Conservation (phyloP, 37 sponge, comb jelly and placozoan genomes). For the Axinella damicornis region DNA sequence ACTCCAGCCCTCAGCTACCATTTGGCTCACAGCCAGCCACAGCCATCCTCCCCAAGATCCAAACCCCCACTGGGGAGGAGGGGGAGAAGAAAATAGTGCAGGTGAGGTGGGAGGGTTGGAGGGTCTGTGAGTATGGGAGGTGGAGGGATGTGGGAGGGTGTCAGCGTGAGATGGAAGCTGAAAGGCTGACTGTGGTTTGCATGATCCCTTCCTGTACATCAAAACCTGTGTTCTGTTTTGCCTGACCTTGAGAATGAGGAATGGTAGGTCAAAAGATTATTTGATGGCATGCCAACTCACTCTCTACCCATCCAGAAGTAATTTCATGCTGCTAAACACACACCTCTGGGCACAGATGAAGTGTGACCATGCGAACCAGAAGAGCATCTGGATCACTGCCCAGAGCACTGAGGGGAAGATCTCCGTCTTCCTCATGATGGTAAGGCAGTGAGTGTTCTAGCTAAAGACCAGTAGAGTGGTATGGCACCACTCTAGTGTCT, state of each 20-base stretch:
- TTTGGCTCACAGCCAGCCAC: constrained; percentile 11
- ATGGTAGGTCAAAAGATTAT: too few relatives aligned
- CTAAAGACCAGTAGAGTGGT: background rate
- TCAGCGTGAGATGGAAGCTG: background rate
- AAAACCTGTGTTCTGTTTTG: too few relatives aligned
- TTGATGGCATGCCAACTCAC: too few relatives aligned
- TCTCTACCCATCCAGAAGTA: constrained; percentile 45
- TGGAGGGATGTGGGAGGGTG: background rate
- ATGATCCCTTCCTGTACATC: too few relatives aligned
- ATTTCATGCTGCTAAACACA: constrained; percentile 79
- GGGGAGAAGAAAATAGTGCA: constrained; percentile 66
- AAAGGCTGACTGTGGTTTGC: background rate
- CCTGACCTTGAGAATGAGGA: too few relatives aligned
- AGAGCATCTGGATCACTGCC: constrained; percentile 76
- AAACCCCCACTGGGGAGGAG: constrained; percentile 65
- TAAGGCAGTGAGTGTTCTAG: too few relatives aligned
- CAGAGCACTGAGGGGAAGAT: constrained; percentile 47
- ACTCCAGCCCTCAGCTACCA: background rate
- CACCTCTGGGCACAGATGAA: constrained; percentile 84
- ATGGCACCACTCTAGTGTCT: background rate
- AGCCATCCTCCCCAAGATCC: constrained; percentile 45
- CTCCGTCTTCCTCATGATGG: constrained; percentile 69
- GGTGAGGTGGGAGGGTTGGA: background rate
- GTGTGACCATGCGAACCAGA: constrained; percentile 75
- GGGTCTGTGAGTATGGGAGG: background rate